phyloP scores from a whole-genome alignment of 1,140 invertebrate species.

The Triops longicaudatus region DNA sequence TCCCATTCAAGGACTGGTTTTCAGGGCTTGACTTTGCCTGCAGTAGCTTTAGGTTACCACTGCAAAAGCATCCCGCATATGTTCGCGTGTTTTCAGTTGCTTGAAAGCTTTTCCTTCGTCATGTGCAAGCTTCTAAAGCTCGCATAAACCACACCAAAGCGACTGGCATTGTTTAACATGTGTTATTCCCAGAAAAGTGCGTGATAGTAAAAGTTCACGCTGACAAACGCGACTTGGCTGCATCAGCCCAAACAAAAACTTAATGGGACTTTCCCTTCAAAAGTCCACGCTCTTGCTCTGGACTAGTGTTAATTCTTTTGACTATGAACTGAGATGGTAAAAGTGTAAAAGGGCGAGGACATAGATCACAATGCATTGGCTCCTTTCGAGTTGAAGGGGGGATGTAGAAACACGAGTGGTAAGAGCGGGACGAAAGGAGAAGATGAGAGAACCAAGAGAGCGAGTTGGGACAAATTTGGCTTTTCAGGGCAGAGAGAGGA shows the following conservation, averaged over 20 bases:
- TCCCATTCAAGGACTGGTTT: constrained; percentile 11
- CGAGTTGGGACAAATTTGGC: constrained; percentile 1
- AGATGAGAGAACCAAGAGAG: neutral
- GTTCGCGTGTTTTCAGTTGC: neutral
- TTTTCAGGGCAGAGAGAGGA: neutral
- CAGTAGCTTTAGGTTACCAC: constrained; percentile 1
- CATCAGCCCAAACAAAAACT: too few relatives aligned
- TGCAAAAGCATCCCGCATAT: constrained; percentile 10
- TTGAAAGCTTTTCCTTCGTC: neutral
- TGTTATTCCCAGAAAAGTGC: neutral
- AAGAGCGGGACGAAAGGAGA: neutral
- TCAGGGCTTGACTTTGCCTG: neutral
- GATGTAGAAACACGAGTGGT: too few relatives aligned
- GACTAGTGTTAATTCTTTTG: neutral
- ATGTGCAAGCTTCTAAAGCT: neutral
- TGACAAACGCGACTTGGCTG: neutral
- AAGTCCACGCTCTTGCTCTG: too few relatives aligned
- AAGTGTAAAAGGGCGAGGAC: neutral
- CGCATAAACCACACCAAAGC: neutral
- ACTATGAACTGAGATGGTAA: neutral
- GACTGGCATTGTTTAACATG: neutral
- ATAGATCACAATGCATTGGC: neutral
- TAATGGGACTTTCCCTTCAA: too few relatives aligned
- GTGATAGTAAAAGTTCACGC: neutral
- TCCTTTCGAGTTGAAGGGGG: neutral